Percentiles rank a stretch among this genome's conserved stretches.
Conservation (phyloP, 2,888 invertebrate genomes). For the Xanthorhoe designata region DNA sequence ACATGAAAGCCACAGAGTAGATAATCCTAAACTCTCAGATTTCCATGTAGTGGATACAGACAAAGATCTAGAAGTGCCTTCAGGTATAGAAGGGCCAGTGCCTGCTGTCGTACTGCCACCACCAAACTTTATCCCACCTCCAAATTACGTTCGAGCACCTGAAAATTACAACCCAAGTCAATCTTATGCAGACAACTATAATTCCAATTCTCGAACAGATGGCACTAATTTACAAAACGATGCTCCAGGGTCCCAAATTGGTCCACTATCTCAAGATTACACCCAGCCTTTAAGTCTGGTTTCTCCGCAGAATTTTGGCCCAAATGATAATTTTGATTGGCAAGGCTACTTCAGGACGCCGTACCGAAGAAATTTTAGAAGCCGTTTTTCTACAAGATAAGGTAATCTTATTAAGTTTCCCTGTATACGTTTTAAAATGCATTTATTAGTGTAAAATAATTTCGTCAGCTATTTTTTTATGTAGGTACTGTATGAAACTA, state of each 20-base stretch:
- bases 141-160: conserved; percentile 24
- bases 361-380: conserved; percentile 19
- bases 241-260: not conserved
- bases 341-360: conserved; percentile 14
- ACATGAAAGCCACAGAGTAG: conserved; percentile 42
- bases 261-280: conserved; percentile 1
- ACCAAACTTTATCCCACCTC: conserved; percentile 51
- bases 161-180: conserved; percentile 10
- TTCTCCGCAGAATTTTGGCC: conserved; percentile 11
- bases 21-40: conserved; percentile 62
- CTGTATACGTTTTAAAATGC: not conserved
- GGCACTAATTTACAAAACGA: conserved; percentile 3
- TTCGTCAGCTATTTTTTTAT: not conserved
- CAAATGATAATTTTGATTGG: conserved; percentile 19
- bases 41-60: conserved; percentile 78
- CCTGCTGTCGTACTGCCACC: conserved; percentile 73
- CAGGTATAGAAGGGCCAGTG: conserved; percentile 76
- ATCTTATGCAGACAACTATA: conserved; percentile 3
- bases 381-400: conserved; percentile 9
- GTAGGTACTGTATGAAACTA: no score
- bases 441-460: not conserved
- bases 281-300: conserved; percentile 5
- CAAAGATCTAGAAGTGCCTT: conserved; percentile 78
- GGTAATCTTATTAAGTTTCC: not conserved
- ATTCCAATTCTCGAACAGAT: not conserved